Evolutionary conservation across 2,797 vertebrate genomes (phyloP).

Genomic region (Eulemur coronatus): DNA sequence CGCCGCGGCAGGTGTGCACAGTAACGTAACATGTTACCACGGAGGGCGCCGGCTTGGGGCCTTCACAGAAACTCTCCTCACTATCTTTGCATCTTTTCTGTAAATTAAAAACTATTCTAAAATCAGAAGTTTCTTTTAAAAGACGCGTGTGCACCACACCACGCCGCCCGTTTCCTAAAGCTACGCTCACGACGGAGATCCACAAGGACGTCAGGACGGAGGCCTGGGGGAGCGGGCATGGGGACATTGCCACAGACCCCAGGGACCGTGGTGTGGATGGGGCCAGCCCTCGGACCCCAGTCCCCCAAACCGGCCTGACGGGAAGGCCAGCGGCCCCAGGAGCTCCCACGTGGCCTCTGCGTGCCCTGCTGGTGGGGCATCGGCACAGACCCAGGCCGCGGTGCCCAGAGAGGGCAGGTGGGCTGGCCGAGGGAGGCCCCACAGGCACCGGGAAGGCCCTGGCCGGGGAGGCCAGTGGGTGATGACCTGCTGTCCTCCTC

Average conservation of each 20-base stretch:
- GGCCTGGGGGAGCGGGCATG: not conserved
- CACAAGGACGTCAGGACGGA: not conserved
- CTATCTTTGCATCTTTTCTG: not conserved
- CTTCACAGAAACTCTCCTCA: not conserved
- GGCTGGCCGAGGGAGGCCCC: not conserved
- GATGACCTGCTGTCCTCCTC: not conserved
- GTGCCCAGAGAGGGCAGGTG: not conserved
- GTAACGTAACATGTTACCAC: not conserved
- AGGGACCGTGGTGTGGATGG: not conserved
- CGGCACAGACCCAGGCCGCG: not conserved
- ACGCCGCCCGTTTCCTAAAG: not conserved
- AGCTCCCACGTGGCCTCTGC: not conserved
- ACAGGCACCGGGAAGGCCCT: not conserved
- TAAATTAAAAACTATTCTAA: not conserved
- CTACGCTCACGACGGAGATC: not conserved
- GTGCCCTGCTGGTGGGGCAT: rapidly evolving
- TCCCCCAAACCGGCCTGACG: not conserved
- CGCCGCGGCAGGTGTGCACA: not conserved
- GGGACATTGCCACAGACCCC: not conserved
- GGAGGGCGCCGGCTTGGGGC: not conserved
- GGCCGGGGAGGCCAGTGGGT: not conserved
- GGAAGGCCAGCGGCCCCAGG: not conserved
- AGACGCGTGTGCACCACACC: not conserved
- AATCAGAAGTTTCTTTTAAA: not conserved
- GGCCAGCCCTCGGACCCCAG: not conserved